Evolutionary conservation across 2,113 vertebrate genomes (phyloP), one percentile per base, ranked within the genome.

Genomic region (Oryzias woworae): DNA sequence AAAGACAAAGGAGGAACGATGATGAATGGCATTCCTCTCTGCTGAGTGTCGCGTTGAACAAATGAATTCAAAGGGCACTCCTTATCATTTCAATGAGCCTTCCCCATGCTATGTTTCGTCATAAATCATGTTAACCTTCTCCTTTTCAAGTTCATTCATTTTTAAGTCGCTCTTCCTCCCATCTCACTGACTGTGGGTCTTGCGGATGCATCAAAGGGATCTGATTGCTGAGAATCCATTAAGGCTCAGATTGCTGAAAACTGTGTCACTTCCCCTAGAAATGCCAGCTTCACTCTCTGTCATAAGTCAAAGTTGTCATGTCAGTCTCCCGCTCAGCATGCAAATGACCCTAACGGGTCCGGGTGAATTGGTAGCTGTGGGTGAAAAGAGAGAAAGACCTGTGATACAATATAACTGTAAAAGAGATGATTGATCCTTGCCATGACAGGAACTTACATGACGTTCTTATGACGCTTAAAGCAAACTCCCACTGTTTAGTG

Each of bases 81-180:
- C 76, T 85, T 80, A 83, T 86, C 82, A 88, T 90, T 82, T 63
- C 83, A 81, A 82, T 78, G 80, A 90, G 82, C 73, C 66, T 59
- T 65, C 65, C 60, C 71, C 71, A 16, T 3, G 24, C 72, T 64
- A 66, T 72, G 77, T 81, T 80, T 79, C 69, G 31, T 75, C 77
- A 87, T 87, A 82, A 87, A 90, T 89, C 85, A 86, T 70, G 81
- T 84, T 90, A 90, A 90, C 87, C 86, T 88, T 90, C 87, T 87
- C 80, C 80, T 88, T 87, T 87, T 83, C 80, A 87, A 89, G 82
- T 88, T 89, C 87, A 87, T 89, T 80, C 86, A 89, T 87, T 84
- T 87, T 88, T 88, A 86, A 87, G 85, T 75, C 62, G 77, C 67
- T 77, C 73, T 76, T 66, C 73, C 65, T 70, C 60, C 73, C 53